Evolutionary conservation across 1,140 invertebrate genomes (phyloP).

Genomic region (Phymorhynchus buccinoides): DNA sequence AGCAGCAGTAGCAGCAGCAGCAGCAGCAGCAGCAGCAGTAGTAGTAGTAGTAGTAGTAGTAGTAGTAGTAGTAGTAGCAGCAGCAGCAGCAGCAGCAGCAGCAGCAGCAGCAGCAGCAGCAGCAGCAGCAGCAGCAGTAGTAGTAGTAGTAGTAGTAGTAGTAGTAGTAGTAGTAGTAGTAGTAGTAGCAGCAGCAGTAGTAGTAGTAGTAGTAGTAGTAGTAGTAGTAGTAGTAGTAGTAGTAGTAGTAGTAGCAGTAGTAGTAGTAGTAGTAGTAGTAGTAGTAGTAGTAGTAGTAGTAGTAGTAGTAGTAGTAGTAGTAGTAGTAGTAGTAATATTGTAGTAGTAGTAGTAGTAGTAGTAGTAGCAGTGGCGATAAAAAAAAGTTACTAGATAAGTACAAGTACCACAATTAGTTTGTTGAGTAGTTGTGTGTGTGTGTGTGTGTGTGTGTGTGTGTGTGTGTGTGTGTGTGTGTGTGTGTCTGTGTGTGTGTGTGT

Average conservation of each 20-base stretch:
- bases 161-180: constrained; percentile 32
- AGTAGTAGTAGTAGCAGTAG: not conserved
- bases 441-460: too few species aligned
- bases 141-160: constrained; percentile 7
- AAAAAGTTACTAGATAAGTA: too few species aligned
- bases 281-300: not conserved
- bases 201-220: not conserved
- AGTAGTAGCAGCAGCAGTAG: not conserved
- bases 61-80: constrained; percentile 25
- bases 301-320: not conserved
- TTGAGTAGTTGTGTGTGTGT: too few species aligned
- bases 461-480: too few species aligned
- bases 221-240: not conserved
- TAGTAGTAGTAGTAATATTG: not conserved
- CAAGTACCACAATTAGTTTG: too few species aligned
- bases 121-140: too few species aligned
- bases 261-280: not conserved
- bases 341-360: not conserved
- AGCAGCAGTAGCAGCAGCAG: not conserved
- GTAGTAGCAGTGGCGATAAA: constrained; percentile 7
- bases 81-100: not conserved
- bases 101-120: not conserved
- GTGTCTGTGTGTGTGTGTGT: too few species aligned
- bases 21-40: not conserved
- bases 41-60: not conserved